phyloP scores from a whole-genome alignment of 2,888 invertebrate species.

The Caenorhabditis zanzibari region DNA sequence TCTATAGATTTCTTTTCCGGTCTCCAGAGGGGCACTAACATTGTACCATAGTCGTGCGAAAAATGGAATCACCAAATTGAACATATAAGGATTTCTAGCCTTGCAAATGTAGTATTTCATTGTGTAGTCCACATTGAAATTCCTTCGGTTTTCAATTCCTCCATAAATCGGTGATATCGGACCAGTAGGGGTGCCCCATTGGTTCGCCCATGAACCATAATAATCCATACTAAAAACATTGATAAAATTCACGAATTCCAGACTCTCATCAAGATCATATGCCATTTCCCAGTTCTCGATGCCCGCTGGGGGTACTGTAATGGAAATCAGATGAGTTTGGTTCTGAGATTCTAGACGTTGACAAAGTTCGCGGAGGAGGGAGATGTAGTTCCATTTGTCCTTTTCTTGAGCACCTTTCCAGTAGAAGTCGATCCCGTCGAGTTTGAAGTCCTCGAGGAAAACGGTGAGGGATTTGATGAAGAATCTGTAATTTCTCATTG shows the following conservation, averaged over 20 bases:
- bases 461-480: too few species aligned
- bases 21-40: neutral
- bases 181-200: neutral
- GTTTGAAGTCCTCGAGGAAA: too few species aligned
- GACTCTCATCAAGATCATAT: neutral
- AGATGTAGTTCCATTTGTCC: too few species aligned
- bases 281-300: neutral
- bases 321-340: neutral
- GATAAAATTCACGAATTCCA: neutral
- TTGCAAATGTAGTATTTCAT: neutral
- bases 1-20: neutral
- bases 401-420: too few species aligned
- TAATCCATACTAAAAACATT: neutral
- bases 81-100: neutral
- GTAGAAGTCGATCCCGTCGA: too few species aligned
- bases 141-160: neutral
- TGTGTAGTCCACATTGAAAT: neutral
- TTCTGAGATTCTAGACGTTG: too few species aligned
- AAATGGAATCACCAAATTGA: neutral
- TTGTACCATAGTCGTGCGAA: neutral
- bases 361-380: too few species aligned
- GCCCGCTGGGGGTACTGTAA: slow-evolving; percentile 1
- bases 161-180: neutral
- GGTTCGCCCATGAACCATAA: neutral
- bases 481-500: too few species aligned